Evolutionary conservation across 2,113 vertebrate genomes (phyloP).

Genomic region (Zapornia atra): DNA sequence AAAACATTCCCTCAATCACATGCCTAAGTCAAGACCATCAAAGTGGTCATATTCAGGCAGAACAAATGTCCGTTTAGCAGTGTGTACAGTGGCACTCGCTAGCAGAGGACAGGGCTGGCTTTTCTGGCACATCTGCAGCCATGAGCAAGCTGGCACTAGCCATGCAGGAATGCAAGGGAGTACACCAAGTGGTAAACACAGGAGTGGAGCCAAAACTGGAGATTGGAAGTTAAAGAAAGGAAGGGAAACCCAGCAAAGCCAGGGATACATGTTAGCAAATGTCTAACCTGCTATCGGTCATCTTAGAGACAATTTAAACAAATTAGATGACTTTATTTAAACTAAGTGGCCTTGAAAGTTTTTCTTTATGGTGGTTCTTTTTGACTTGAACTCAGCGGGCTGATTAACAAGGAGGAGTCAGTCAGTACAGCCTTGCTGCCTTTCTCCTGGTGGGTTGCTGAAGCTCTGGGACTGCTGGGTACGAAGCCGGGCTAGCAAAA

Average conservation of each 20-base stretch:
- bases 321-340: neutral
- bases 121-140: neutral
- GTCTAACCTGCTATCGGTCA: neutral
- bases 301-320: neutral
- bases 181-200: neutral
- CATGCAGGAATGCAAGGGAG: neutral
- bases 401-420: accelerated
- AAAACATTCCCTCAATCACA: neutral
- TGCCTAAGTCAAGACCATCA: neutral
- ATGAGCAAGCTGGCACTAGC: neutral
- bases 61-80: neutral
- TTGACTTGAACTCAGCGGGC: neutral
- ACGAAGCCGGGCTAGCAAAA: neutral
- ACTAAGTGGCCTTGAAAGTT: neutral
- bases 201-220: neutral
- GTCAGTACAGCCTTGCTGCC: neutral
- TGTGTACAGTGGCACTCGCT: accelerated
- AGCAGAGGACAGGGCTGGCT: neutral
- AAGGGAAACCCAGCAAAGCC: neutral
- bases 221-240: neutral
- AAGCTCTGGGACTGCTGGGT: accelerated
- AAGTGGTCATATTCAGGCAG: neutral
- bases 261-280: neutral
- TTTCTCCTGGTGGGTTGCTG: neutral
- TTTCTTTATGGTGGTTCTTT: neutral